Base-by-base conservation (phyloP, 2,797 vertebrate species). In the Ambastaia sidthimunki region DNA sequence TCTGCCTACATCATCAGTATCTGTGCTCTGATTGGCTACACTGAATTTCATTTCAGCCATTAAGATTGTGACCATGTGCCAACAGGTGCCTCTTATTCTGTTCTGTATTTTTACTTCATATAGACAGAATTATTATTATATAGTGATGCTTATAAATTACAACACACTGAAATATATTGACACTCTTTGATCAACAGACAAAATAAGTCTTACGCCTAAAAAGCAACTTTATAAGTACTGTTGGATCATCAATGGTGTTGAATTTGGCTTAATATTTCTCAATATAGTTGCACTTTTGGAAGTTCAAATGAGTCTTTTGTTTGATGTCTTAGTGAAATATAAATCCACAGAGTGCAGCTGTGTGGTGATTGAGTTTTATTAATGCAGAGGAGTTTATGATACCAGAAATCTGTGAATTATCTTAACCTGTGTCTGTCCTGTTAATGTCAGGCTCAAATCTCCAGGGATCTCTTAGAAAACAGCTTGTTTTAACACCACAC, bases 311-410 rank as follows among this genome's bases (percentile, higher is more conserved):
- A 31, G 25, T 25, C 59, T 13, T 62, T 62, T 28, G 25, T 62
- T 31, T 62, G 25, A 62, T 7, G 59, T 62, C 59, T 31, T 31
- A 9, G 59, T 16, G 15, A 28, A 25, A 28, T 62, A 23, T 23
- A 62, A 62, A 62, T 62, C 59, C 31, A 31, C 25, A 25, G 59
- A 18, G 25, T 16, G 59, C 59, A 62, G 59, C 59, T 31, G 59
- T 23, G 23, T 25, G 59, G 59, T 15, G 59, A 59, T 25, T 9
- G 0, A 60, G 25, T 50, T 11, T 48, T 47, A 31, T 34, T 34
- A 50, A 48, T 62, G 57, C 11, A 47, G 15, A 72, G 41, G 10
- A 37, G 1, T 10, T 55, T 2, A 21, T 19, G 55, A 59, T 15
- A 13, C 21, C 21, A 4, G 3, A 48, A 25, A 62, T n/a, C 57